Evolutionary conservation across 2,113 vertebrate species (phyloP).

Genomic region (Aldabrachelys gigantea): DNA sequence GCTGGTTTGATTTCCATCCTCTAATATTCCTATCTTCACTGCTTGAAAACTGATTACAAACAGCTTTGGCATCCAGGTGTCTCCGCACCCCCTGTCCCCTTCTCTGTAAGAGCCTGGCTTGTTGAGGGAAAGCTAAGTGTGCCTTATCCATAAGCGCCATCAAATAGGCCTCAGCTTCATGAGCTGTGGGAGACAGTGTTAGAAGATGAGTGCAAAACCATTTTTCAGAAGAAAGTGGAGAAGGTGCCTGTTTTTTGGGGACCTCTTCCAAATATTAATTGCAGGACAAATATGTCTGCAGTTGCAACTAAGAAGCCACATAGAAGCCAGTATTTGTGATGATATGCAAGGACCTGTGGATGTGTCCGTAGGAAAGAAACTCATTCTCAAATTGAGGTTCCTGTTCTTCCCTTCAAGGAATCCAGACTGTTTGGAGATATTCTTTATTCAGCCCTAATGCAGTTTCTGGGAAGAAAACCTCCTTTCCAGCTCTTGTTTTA

Average conservation of each 20-base stretch:
- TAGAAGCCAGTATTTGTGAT: neutral
- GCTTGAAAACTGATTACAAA: neutral
- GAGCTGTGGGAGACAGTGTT: neutral
- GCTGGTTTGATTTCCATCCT: neutral
- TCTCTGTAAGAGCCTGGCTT: neutral
- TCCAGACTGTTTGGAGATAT: neutral
- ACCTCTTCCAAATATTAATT: neutral
- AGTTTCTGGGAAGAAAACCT: neutral
- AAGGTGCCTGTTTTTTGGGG: neutral
- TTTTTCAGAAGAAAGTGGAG: neutral
- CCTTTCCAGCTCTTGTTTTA: neutral
- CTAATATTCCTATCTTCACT: neutral
- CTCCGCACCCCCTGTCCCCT: neutral
- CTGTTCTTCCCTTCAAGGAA: neutral
- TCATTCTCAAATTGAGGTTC: rapidly evolving
- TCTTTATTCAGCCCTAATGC: neutral
- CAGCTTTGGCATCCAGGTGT: neutral
- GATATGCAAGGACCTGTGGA: neutral
- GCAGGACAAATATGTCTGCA: neutral
- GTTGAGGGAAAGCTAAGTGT: neutral
- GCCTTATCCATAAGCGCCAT: neutral
- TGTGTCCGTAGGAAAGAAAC: neutral
- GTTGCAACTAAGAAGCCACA: neutral
- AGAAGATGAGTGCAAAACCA: neutral
- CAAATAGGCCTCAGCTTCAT: neutral